Percentiles rank a stretch among this genome's conserved stretches.
These are phyloP conservation scores for Dissostichus mawsoni DNA, from an alignment of 2,113 vertebrate genomes.

Conservation along the genomic window DNA sequence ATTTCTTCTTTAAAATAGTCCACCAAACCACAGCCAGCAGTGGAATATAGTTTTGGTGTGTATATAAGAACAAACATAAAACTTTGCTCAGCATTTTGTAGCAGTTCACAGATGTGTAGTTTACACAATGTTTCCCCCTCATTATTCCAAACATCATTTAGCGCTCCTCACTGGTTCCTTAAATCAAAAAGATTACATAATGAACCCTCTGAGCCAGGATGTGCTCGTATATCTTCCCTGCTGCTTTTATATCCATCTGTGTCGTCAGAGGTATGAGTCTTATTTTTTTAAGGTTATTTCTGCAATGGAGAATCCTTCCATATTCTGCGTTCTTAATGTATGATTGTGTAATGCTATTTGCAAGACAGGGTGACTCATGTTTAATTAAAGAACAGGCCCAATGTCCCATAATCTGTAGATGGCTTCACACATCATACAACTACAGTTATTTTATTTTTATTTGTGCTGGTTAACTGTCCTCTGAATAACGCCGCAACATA, in stretches of 20 bases:
- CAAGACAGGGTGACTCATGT: background rate
- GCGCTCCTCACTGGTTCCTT: slow-evolving; percentile 9
- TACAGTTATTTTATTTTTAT: background rate
- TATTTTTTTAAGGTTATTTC: background rate
- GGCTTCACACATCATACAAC: background rate
- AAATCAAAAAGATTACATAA: slow-evolving; percentile 41
- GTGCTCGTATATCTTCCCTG: slow-evolving; percentile 15
- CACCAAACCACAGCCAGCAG: background rate
- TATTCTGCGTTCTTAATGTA: background rate
- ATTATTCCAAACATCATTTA: slow-evolving; percentile 37
- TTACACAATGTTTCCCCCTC: slow-evolving; percentile 35
- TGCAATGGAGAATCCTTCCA: background rate
- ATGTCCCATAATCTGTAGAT: background rate
- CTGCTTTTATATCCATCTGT: slow-evolving; percentile 19
- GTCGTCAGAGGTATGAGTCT: slow-evolving; percentile 6
- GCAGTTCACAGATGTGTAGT: slow-evolving; percentile 3
- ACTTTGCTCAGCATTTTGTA: slow-evolving; percentile 14
- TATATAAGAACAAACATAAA: slow-evolving; percentile 12
- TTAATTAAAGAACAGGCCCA: background rate
- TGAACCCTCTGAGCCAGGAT: slow-evolving; percentile 5
- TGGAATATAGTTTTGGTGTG: slow-evolving; percentile 10
- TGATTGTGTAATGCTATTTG: background rate
- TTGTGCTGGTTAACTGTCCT: background rate
- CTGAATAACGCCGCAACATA: background rate
- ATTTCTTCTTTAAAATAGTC: background rate